These are phyloP conservation scores for Halictus rubicundus DNA, from an alignment of 1,140 invertebrate genomes.

Conservation along the genomic window DNA sequence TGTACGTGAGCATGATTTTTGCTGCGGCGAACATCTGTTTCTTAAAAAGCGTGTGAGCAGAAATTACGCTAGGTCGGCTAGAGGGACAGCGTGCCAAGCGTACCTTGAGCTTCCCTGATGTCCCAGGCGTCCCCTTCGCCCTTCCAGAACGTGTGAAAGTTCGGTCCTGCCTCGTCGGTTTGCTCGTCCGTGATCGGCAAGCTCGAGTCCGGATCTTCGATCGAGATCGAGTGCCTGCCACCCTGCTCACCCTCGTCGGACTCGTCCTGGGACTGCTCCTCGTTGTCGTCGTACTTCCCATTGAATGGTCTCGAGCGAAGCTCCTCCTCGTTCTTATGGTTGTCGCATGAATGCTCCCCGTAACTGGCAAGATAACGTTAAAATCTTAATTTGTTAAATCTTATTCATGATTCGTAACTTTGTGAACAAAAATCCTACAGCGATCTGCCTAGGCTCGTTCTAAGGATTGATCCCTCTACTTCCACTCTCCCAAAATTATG, in stretches of 20 bases:
- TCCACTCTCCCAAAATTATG: too few species aligned
- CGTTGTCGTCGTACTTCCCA: slow-evolving; percentile 35
- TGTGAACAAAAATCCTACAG: too few species aligned
- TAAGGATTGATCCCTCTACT: too few species aligned
- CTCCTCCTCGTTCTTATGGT: slow-evolving; percentile 23
- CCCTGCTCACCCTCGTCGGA: slow-evolving; percentile 20
- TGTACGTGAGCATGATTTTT: slow-evolving; percentile 87
- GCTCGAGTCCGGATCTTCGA: slow-evolving; percentile 50
- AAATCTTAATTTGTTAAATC: too few species aligned
- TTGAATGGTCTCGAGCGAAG: slow-evolving; percentile 8
- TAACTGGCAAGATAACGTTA: neutral
- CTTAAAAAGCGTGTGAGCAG: slow-evolving; percentile 46
- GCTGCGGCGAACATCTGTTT: slow-evolving; percentile 68
- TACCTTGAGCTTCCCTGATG: slow-evolving; percentile 71
- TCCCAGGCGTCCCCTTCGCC: slow-evolving; percentile 73
- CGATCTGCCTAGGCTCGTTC: too few species aligned
- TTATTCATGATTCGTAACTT: too few species aligned
- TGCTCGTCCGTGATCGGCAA: slow-evolving; percentile 20
- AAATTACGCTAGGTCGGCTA: slow-evolving; percentile 18
- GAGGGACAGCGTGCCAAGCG: neutral
- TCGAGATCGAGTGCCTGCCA: slow-evolving; percentile 24
- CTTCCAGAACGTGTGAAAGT: slow-evolving; percentile 81
- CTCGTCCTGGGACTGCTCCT: slow-evolving; percentile 43
- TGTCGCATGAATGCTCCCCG: slow-evolving; percentile 12
- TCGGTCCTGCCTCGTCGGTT: slow-evolving; percentile 32